Evolutionary conservation across 2,888 invertebrate genomes (phyloP).

Genomic region (Acrobasis suavella): DNA sequence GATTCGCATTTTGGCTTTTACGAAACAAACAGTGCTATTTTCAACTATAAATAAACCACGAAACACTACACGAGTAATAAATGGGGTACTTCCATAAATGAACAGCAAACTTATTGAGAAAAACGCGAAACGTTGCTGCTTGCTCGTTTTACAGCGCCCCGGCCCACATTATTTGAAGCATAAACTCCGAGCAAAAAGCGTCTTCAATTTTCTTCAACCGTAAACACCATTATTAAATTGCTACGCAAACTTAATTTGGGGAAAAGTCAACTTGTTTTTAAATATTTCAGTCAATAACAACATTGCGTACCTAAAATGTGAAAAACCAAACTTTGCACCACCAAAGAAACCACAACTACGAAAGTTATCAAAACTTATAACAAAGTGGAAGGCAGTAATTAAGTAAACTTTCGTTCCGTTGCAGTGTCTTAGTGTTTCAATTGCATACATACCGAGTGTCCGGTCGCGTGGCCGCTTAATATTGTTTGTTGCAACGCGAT

Average conservation of each 20-base stretch:
- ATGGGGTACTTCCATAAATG: slow-evolving; percentile 9
- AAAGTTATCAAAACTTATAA: slow-evolving; percentile 18
- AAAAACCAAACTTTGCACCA: slow-evolving; percentile 8
- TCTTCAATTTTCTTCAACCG: slow-evolving; percentile 6
- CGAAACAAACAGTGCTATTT: no score
- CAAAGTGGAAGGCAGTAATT: slow-evolving; percentile 2
- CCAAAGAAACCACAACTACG: slow-evolving; percentile 9
- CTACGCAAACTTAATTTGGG: background rate
- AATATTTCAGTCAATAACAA: background rate
- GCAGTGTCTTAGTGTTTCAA: background rate
- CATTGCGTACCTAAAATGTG: background rate
- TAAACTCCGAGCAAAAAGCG: slow-evolving; percentile 11
- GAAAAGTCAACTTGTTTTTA: background rate
- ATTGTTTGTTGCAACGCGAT: slow-evolving; percentile 61
- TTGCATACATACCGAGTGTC: slow-evolving; percentile 35
- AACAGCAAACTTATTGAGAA: slow-evolving; percentile 16
- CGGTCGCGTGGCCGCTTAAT: slow-evolving; percentile 46
- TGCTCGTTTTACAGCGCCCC: slow-evolving; percentile 16
- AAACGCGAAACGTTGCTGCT: slow-evolving; percentile 4
- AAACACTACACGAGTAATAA: slow-evolving; percentile 6
- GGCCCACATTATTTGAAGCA: slow-evolving; percentile 17
- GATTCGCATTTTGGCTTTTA: no score
- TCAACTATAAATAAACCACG: slow-evolving; percentile 5
- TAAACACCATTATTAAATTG: slow-evolving; percentile 9
- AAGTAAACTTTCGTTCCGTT: background rate